Base-by-base conservation (phyloP, 1,140 invertebrate species). In the Asobara japonica region DNA sequence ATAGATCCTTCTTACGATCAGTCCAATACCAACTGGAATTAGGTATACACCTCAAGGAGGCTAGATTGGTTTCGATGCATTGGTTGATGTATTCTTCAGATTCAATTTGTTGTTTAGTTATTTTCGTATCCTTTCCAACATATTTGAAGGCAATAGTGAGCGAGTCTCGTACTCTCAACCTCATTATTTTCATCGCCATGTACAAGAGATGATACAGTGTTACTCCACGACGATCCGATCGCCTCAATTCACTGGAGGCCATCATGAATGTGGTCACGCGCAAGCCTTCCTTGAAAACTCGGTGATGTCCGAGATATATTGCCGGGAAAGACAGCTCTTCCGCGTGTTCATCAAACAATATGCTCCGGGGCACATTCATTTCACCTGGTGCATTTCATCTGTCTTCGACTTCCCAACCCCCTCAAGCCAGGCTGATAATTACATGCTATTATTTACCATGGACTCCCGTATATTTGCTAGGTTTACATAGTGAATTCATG, bases 1-100 rank as follows among this genome's bases (percentile, higher is more conserved):
- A 86, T 5, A 87, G 70, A 76, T 87, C 84, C 74, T 75, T 80
- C 78, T 87, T 86, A 6, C 74, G 60, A 22, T 79, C 71, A 25
- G 64, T 8, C 80, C 83, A 85, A 78, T 82, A 82, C 13, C 33
- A 72, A 5, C 45, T 33, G 25, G 73, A 74, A 68, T 77, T 77
- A 6, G 65, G 73, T 10, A 77, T 70, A 27, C 41, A 69, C 22
- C 56, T 41, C 7, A 78, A 25, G 62, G 76, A 78, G 11, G 75
- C 67, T 4, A 77, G 66, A 73, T 76, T 78, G 4, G 29, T 74
- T 71, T 77, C 69, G 31, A 76, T 33, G 45, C 69, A 79, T 45
- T 69, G 31, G 30, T 77, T 31, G 10, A 74, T 38, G 29, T 71
- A 77, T 25, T 76, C 64, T 64, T 77, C 36, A 31, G 25, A 29